Percentiles rank a stretch among this genome's conserved stretches.
Conservation (phyloP, 2,113 vertebrate genomes). For the Prinia subflava region DNA sequence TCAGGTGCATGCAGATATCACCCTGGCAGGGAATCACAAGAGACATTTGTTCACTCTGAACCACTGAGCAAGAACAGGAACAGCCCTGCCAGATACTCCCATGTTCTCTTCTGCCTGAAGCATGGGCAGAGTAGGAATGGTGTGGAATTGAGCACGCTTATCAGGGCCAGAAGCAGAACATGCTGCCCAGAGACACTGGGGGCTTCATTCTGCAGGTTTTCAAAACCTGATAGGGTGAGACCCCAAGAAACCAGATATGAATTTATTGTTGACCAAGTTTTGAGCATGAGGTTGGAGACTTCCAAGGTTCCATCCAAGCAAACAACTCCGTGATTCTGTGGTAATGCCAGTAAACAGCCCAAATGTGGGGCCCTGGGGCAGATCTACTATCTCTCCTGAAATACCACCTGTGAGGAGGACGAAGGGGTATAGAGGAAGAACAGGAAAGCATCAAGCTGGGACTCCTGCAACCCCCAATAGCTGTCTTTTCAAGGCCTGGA, state of each 20-base stretch:
- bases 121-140: not conserved
- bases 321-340: not conserved
- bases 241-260: not conserved
- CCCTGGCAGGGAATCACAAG: constrained; percentile 46
- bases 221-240: not conserved
- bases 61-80: not conserved
- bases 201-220: not conserved
- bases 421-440: not conserved
- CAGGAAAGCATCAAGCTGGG: not conserved
- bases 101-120: not conserved
- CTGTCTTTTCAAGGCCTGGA: not conserved
- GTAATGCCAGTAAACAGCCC: not conserved
- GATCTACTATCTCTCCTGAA: not conserved
- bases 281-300: not conserved
- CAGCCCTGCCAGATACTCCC: not conserved
- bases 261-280: not conserved
- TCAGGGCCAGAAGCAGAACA: not conserved
- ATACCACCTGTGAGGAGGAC: not conserved
- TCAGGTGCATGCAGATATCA: constrained; percentile 79
- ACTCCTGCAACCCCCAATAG: not conserved
- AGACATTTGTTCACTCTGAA: not conserved
- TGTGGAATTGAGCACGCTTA: rapidly evolving
- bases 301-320: not conserved
- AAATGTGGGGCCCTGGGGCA: not conserved
- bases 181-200: not conserved